Percentiles rank a stretch among this genome's conserved stretches.
Conservation (phyloP, 2,888 invertebrate species). For the Leptura quadrifasciata region DNA sequence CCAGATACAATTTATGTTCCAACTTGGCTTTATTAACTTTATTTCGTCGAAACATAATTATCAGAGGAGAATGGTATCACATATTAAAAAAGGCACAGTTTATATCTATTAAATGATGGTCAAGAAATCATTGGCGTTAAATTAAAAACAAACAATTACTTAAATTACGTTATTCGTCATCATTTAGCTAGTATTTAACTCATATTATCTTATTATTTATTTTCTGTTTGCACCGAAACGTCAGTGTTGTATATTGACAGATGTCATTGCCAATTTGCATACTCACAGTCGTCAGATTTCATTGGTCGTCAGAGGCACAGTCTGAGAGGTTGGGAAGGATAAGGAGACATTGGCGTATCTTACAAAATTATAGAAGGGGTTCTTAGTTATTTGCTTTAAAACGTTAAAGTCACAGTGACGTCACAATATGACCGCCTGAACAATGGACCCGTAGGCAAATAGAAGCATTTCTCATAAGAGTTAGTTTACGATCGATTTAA, state of each 20-base stretch:
- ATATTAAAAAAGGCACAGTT: slow-evolving; percentile 30
- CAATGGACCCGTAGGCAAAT: no score
- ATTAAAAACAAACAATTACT: background rate
- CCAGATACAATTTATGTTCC: slow-evolving; percentile 79
- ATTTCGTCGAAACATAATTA: slow-evolving; percentile 67
- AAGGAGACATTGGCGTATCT: background rate
- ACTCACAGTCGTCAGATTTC: background rate
- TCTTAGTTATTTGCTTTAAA: no score
- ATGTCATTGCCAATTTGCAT: background rate
- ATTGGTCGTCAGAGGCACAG: no score
- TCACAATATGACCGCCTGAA: no score
- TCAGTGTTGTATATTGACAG: background rate
- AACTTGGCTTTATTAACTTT: slow-evolving; percentile 77
- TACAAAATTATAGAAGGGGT: background rate
- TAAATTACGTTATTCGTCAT: slow-evolving; percentile 2
- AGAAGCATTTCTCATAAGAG: no score
- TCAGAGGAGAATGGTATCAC: slow-evolving; percentile 25
- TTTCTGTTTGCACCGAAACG: background rate
- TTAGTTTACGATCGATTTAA: no score
- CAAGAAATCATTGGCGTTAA: slow-evolving; percentile 22
- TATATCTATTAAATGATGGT: slow-evolving; percentile 2
- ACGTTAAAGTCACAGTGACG: no score
- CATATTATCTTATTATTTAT: background rate
- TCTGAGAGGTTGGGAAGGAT: background rate
- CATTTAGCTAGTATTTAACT: background rate